These are phyloP conservation scores for Dendronephthya gigantea DNA, from an alignment of 64 coral and sea anemone species.

Conservation along the genomic window DNA sequence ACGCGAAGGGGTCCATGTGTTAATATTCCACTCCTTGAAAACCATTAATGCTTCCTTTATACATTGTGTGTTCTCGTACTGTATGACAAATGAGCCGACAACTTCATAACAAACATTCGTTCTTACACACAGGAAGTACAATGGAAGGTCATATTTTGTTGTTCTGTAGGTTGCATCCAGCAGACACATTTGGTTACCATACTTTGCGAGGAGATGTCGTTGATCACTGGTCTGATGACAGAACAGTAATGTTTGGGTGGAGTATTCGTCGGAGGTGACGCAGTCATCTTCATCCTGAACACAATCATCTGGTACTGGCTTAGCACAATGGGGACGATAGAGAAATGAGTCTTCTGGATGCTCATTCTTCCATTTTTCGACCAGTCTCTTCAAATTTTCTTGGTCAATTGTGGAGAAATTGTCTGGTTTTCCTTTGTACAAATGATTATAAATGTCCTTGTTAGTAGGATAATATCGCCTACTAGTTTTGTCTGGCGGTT, in stretches of 20 bases:
- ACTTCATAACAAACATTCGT: background rate
- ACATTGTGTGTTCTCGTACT: background rate
- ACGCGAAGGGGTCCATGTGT: background rate
- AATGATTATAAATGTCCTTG: slow-evolving; percentile 11
- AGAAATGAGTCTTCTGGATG: background rate
- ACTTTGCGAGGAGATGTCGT: background rate
- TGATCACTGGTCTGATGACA: background rate
- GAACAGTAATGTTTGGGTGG: background rate
- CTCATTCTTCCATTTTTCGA: slow-evolving; percentile 1
- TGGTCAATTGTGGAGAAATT: background rate
- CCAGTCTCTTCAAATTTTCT: background rate
- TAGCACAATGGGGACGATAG: background rate
- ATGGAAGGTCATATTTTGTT: background rate
- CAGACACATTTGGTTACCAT: background rate
- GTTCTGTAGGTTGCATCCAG: background rate
- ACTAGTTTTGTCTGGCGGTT: background rate
- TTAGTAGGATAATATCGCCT: slow-evolving; percentile 8
- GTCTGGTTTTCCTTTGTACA: background rate
- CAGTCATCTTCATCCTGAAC: background rate
- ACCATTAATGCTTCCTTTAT: background rate
- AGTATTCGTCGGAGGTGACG: background rate
- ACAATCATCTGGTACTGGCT: background rate
- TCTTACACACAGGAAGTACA: background rate
- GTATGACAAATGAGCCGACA: background rate
- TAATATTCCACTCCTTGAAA: background rate